Conservation (phyloP, 1,140 invertebrate genomes). For the Sitophilus oryzae region DNA sequence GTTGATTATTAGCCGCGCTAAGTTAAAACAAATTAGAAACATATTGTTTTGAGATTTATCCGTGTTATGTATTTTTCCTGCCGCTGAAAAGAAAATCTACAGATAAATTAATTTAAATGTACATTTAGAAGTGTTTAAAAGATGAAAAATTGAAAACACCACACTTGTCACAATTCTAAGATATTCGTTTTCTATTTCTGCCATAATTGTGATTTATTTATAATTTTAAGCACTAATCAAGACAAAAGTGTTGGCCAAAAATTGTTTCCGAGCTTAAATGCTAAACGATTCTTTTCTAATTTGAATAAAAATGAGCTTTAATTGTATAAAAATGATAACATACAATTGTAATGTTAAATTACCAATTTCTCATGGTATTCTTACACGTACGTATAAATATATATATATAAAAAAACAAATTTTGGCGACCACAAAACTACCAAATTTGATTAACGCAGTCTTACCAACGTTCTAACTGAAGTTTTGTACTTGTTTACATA, state of each 20-base stretch:
- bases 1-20: too few relatives aligned
- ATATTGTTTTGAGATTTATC: background rate
- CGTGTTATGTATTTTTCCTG: background rate
- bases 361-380: too few relatives aligned
- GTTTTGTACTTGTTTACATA: conserved; percentile 25
- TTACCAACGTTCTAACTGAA: conserved; percentile 21
- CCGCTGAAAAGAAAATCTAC: background rate
- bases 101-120: conserved; percentile 3
- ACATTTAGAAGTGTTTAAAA: conserved; percentile 18
- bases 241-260: conserved; percentile 5
- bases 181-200: conserved; percentile 22
- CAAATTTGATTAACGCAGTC: conserved; percentile 15
- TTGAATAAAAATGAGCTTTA: too few relatives aligned
- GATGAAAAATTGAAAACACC: conserved; percentile 15
- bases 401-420: background rate
- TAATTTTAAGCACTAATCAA: conserved; percentile 14
- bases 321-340: too few relatives aligned
- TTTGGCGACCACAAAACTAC: conserved; percentile 6
- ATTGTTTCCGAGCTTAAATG: too few relatives aligned
- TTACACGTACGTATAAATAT: too few relatives aligned
- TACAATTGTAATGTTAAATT: too few relatives aligned
- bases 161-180: conserved; percentile 17
- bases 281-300: too few relatives aligned
- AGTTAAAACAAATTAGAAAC: background rate
- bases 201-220: conserved; percentile 20